Conservation (phyloP, 2,888 invertebrate genomes). For the Tineola bisselliella region DNA sequence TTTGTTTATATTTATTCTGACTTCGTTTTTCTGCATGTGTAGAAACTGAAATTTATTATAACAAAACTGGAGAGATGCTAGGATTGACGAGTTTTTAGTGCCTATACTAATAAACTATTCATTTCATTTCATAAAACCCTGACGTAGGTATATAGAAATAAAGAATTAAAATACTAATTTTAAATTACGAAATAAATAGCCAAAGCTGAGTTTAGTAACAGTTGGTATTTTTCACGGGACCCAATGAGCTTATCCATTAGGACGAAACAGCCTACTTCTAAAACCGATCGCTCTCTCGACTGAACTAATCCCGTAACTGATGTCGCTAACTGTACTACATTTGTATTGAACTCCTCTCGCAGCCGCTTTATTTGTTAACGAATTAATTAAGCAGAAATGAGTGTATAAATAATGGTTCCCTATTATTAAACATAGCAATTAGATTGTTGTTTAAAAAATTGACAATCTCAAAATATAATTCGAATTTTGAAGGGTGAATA, state of each 20-base stretch:
- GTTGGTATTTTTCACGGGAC: conserved; percentile 10
- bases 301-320: conserved; percentile 12
- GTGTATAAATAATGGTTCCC: too few relatives aligned
- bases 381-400: conserved; percentile 2
- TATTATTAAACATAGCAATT: not conserved
- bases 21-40: conserved; percentile 9
- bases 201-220: not conserved
- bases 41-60: too few relatives aligned
- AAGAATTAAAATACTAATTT: not conserved
- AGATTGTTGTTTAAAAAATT: not conserved
- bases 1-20: conserved; percentile 12
- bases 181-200: conserved; percentile 9
- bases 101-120: too few relatives aligned
- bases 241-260: conserved; percentile 9
- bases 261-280: not conserved
- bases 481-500: not conserved
- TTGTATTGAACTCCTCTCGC: not conserved
- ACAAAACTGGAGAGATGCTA: too few relatives aligned
- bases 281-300: conserved; percentile 10
- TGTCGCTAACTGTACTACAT: conserved; percentile 12
- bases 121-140: too few relatives aligned
- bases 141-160: too few relatives aligned
- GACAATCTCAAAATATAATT: not conserved
- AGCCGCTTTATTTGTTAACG: conserved; percentile 11
- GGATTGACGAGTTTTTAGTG: too few relatives aligned